Evolutionary conservation across 2,113 vertebrate genomes (phyloP).

Genomic region (Tychaedon coryphoeus): DNA sequence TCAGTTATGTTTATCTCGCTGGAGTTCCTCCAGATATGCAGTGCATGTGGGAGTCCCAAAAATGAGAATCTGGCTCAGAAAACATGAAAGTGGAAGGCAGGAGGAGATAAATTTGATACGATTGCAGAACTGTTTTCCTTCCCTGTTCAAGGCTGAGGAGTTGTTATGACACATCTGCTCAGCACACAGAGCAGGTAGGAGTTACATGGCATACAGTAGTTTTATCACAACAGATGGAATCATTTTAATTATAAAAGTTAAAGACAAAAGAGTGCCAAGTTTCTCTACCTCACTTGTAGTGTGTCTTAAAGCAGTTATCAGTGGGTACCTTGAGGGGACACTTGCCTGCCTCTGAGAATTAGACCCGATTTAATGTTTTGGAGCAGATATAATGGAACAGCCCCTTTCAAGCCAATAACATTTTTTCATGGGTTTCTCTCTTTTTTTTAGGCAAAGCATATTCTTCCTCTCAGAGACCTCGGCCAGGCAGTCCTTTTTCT

Average conservation of each 20-base stretch:
- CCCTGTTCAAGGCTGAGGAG: not conserved
- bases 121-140: constrained; percentile 31
- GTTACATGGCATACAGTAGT: constrained; percentile 4
- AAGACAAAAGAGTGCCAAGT: constrained; percentile 30
- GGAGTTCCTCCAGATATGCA: constrained; percentile 6
- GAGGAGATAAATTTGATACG: constrained; percentile 37
- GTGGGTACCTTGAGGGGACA: not conserved
- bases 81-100: not conserved
- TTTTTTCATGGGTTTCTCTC: not conserved
- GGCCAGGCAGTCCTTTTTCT: constrained; percentile 94
- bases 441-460: constrained; percentile 85
- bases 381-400: constrained; percentile 9
- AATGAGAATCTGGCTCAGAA: not conserved
- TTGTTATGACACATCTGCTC: constrained; percentile 51
- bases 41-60: not conserved
- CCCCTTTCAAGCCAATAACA: not conserved
- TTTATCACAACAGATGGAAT: constrained; percentile 43
- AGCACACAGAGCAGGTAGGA: constrained; percentile 20
- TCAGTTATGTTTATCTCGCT: constrained; percentile 6
- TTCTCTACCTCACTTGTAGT: not conserved
- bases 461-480: constrained; percentile 83
- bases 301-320: not conserved
- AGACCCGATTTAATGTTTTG: not conserved
- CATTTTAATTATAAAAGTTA: constrained; percentile 29
- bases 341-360: constrained; percentile 18